Conservation (phyloP, 2,888 invertebrate genomes). For the Smittia aterrima region DNA sequence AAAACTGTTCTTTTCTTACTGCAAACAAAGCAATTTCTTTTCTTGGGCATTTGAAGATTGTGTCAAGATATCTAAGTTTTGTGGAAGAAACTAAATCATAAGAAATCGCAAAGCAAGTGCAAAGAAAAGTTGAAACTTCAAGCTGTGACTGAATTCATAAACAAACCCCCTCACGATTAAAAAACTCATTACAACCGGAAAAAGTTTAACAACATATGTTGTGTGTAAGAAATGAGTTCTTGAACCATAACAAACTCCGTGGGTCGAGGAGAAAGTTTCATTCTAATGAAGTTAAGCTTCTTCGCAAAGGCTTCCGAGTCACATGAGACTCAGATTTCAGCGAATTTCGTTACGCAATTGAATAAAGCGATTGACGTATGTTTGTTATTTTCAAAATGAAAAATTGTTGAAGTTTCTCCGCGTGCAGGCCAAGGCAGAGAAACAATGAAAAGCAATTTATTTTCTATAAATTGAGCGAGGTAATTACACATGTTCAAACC, state of each 20-base stretch:
- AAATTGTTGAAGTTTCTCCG: neutral
- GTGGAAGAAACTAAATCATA: neutral
- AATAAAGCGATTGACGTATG: neutral
- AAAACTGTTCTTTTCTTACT: neutral
- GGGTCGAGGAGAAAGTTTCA: slow-evolving; percentile 1
- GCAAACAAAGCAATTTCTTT: neutral
- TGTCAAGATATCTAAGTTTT: neutral
- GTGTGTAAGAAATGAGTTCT: neutral
- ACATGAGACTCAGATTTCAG: neutral
- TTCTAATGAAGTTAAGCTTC: neutral
- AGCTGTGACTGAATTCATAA: too few species aligned
- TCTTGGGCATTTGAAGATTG: neutral
- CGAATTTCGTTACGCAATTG: neutral
- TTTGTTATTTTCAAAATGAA: neutral
- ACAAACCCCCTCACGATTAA: neutral
- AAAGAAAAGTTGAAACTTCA: too few species aligned
- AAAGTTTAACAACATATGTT: slow-evolving; percentile 36
- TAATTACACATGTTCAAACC: slow-evolving; percentile 17
- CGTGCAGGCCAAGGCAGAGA: neutral
- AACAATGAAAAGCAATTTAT: slow-evolving; percentile 12
- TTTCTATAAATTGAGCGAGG: neutral
- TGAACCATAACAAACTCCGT: slow-evolving; percentile 5
- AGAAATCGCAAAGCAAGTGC: neutral
- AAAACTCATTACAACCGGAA: slow-evolving; percentile 36
- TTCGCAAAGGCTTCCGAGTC: neutral